Evolutionary conservation across 2,888 invertebrate species (phyloP).

Genomic region (Lacanobia oleracea): DNA sequence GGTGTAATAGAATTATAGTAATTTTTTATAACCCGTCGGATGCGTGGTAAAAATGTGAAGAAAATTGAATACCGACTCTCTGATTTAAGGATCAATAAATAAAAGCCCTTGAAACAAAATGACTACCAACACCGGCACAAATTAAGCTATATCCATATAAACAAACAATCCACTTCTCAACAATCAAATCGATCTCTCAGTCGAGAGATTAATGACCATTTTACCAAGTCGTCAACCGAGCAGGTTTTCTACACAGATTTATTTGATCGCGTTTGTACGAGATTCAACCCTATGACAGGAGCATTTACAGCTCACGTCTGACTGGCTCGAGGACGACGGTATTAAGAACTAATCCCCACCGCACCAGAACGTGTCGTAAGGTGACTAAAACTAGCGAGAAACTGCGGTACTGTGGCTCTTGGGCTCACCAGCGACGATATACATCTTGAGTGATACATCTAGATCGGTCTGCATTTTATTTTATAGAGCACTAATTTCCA

Average conservation of each 20-base stretch:
- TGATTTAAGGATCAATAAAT: background rate
- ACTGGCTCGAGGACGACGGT: conserved; percentile 40
- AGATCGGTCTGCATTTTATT: conserved; percentile 24
- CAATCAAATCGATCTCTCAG: conserved; percentile 56
- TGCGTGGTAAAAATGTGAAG: conserved; percentile 40
- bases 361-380: conserved; percentile 60
- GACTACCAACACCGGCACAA: conserved; percentile 9
- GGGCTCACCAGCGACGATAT: conserved; percentile 36
- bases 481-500: background rate
- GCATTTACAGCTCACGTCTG: conserved; percentile 44
- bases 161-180: conserved; percentile 54
- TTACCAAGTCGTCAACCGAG: conserved; percentile 64
- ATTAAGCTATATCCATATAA: conserved; percentile 42
- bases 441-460: conserved; percentile 49
- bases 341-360: conserved; percentile 64
- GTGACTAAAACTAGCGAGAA: conserved; percentile 63
- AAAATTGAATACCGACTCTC: conserved; percentile 4
- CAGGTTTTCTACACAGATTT: conserved; percentile 62
- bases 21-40: conserved; percentile 71
- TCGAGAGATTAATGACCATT: conserved; percentile 65
- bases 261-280: conserved; percentile 47
- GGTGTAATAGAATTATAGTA: conserved; percentile 76
- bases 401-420: conserved; percentile 47
- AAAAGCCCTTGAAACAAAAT: background rate
- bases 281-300: conserved; percentile 48